Base-by-base conservation (phyloP, 2,797 vertebrate species). In the Etheostoma perlongum region DNA sequence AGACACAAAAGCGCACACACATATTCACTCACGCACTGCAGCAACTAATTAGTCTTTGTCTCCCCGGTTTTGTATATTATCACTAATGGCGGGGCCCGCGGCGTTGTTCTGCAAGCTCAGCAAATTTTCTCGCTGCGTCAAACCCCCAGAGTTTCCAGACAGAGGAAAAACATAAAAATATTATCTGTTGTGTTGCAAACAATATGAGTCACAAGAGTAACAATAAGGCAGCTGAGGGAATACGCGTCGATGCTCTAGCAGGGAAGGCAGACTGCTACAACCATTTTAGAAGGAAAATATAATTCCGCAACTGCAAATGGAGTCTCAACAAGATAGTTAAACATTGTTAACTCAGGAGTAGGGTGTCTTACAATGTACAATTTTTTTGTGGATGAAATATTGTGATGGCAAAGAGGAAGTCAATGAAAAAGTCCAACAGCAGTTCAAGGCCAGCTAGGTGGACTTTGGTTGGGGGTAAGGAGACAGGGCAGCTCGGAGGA, bases 1-100 rank as follows among this genome's bases (percentile, higher is more conserved):
- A 81, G 57, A 73, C 74, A 82, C 65, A 57, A 40, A 59, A 23
- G 44, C 54, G 33, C 62, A 67, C 62, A 63, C 33, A 46, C 33
- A 69, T 19, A 48, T 18, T 59, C 69, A 76, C 79, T 61, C 78
- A 63, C 62, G 42, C 60, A 53, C 54, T n/a, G 52, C 72, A 84
- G 83, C 84, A 87, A 23, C 89, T 92, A 92, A 93, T 93, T 93
- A 93, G 92, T 91, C 89, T 93, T 88, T 91, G 91, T 92, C 90
- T 91, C 88, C 66, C 71, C 74, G 88, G 87, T 91, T 91, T 88
- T 90, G 89, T 91, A 74, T 90, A 89, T 90, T 86, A 90, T 89
- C 88, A 87, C 83, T 91, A 91, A 90, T 91, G 92, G 85, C 30
- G 79, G 77, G 48, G 87, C 92, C 84, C 55, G 83, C 78, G 91